Evolutionary conservation across 2,888 invertebrate genomes (phyloP).

Genomic region (Zaprionus bogoriensis): DNA sequence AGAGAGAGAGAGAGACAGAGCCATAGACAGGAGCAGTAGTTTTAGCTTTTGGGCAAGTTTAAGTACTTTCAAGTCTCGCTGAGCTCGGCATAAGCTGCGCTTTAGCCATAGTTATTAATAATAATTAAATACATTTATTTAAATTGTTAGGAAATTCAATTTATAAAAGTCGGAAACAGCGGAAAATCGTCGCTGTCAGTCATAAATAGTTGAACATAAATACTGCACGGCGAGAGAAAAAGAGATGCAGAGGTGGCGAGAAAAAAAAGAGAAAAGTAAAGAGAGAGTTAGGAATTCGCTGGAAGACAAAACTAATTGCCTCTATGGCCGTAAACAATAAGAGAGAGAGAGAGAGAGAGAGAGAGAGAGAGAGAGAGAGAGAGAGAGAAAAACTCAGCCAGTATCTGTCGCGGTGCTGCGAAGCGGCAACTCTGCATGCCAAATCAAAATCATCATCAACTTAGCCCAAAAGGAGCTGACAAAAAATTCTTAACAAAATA

Average conservation of each 20-base stretch:
- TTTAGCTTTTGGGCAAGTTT: no score
- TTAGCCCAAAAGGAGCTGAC: constrained; percentile 10
- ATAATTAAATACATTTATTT: not conserved
- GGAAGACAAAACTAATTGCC: constrained; percentile 68
- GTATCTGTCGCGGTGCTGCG: constrained; percentile 42
- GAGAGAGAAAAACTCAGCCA: constrained; percentile 18
- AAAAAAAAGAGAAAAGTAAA: no score
- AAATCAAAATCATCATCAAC: constrained; percentile 59
- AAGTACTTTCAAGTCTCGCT: not conserved
- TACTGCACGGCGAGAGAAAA: no score
- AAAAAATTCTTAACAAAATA: constrained; percentile 66
- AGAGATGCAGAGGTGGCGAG: no score
- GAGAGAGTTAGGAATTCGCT: no score
- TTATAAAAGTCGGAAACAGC: constrained; percentile 23
- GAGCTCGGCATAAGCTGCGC: no score
- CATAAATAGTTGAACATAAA: constrained; percentile 42
- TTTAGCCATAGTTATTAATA: not conserved
- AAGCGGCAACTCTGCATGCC: constrained; percentile 44
- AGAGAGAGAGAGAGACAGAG: no score
- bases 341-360: constrained; percentile 2
- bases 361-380: constrained; percentile 15
- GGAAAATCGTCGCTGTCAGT: constrained; percentile 24
- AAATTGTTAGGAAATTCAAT: not conserved
- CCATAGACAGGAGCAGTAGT: no score
- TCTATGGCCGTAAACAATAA: constrained; percentile 56